Evolutionary conservation across 64 coral and sea anemone species (phyloP).

Genomic region (Montipora capricornis): DNA sequence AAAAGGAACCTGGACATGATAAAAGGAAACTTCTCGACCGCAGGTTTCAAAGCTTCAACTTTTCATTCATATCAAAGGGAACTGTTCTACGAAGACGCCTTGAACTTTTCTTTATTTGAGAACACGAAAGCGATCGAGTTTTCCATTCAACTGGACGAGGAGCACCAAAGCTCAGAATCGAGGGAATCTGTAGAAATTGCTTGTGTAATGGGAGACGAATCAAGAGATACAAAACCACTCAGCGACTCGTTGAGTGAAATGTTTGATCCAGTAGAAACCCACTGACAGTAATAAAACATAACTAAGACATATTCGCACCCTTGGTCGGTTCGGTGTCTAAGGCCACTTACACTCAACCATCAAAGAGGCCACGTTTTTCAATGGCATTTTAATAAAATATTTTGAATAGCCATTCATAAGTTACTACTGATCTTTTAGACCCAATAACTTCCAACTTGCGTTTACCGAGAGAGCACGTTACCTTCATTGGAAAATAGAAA

Average conservation of each 20-base stretch:
- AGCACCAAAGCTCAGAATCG: not conserved
- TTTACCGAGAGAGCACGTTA: not conserved
- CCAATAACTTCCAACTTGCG: not conserved
- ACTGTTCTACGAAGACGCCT: conserved; percentile 4
- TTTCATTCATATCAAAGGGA: conserved; percentile 47
- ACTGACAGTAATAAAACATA: too few species aligned
- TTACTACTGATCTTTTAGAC: not conserved
- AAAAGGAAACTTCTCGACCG: not conserved
- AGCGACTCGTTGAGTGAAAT: conserved; percentile 5
- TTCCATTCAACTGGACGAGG: conserved; percentile 12
- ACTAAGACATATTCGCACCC: not conserved
- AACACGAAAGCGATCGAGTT: conserved; percentile 1
- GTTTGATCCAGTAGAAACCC: not conserved
- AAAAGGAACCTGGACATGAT: not conserved
- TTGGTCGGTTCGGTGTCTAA: not conserved
- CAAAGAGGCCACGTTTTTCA: not conserved
- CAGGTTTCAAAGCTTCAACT: not conserved
- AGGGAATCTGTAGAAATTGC: conserved; percentile 37
- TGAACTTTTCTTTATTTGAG: conserved; percentile 32
- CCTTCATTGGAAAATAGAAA: too few species aligned
- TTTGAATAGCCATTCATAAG: not conserved
- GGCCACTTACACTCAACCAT: too few species aligned
- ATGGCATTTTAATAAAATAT: not conserved
- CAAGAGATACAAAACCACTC: not conserved
- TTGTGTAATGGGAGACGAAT: conserved; percentile 24